A percentile compares a stretch with the other conserved stretches of the same genome.
phyloP scores from a whole-genome alignment of 2,113 vertebrate species.

The Herpailurus yagouaroundi region DNA sequence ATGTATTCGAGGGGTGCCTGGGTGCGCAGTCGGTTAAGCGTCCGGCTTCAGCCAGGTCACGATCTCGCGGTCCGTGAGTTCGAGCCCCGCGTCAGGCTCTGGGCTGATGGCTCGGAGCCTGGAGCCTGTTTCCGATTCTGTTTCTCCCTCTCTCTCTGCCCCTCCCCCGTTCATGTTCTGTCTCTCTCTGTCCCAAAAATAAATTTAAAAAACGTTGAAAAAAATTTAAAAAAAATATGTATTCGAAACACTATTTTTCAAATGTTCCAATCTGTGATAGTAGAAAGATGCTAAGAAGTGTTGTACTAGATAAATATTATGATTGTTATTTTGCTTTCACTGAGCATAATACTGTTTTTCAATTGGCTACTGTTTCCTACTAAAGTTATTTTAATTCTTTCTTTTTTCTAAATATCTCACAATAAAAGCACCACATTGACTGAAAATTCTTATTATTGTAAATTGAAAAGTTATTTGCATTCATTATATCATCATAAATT shows the following conservation, averaged over 20 bases:
- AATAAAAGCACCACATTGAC: background rate
- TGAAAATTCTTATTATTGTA: background rate
- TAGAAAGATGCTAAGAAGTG: background rate
- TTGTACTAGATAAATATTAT: background rate
- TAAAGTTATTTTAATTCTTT: background rate
- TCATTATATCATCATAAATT: background rate
- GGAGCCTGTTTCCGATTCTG: too few species aligned
- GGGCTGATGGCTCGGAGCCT: too few species aligned
- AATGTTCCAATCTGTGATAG: background rate
- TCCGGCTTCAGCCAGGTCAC: too few species aligned
- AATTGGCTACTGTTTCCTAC: background rate
- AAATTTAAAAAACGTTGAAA: too few species aligned
- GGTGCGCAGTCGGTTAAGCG: too few species aligned
- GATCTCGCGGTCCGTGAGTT: too few species aligned
- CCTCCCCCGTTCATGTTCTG: too few species aligned
- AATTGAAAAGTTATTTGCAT: background rate
- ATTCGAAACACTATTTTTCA: background rate
- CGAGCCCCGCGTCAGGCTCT: too few species aligned
- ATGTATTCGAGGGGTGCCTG: background rate
- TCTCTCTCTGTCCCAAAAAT: too few species aligned
- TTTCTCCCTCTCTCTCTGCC: too few species aligned
- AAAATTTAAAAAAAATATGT: background rate
- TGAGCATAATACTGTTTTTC: background rate
- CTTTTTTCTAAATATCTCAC: background rate
- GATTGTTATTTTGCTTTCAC: background rate